Conservation (phyloP, 2,888 invertebrate species). For the Volucella zonaria region DNA sequence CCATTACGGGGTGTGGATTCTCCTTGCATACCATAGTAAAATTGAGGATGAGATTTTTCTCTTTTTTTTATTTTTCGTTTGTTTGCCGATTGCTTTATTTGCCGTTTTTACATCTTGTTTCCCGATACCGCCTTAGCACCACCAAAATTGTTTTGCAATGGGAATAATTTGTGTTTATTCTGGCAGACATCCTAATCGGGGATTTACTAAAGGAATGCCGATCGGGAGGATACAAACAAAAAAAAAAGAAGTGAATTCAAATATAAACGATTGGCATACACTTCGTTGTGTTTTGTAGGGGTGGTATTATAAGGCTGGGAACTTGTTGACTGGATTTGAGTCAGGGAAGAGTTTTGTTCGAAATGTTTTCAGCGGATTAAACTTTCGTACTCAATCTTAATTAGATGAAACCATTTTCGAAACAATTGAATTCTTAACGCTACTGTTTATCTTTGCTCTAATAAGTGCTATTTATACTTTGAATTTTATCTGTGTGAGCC, state of each 20-base stretch:
- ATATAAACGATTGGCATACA: slow-evolving; percentile 30
- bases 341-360: too few relatives aligned
- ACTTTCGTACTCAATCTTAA: too few relatives aligned
- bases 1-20: slow-evolving; percentile 62
- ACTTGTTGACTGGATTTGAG: slow-evolving; percentile 36
- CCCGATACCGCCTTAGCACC: slow-evolving; percentile 46
- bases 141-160: slow-evolving; percentile 43
- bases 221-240: slow-evolving; percentile 18
- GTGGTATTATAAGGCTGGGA: not conserved
- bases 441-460: too few relatives aligned
- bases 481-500: too few relatives aligned
- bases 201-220: slow-evolving; percentile 42
- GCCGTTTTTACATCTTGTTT: slow-evolving; percentile 43
- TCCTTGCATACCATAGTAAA: not conserved
- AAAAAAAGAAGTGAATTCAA: slow-evolving; percentile 30
- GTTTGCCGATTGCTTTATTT: slow-evolving; percentile 50
- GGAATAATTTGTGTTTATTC: slow-evolving; percentile 63
- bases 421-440: too few relatives aligned
- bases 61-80: slow-evolving; percentile 7
- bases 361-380: too few relatives aligned
- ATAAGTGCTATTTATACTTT: too few relatives aligned
- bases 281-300: not conserved
- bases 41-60: not conserved
- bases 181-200: slow-evolving; percentile 60
- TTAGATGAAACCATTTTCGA: too few relatives aligned